Conservation (phyloP, 2,797 vertebrate species). For the Chaenodraco wilsoni region DNA sequence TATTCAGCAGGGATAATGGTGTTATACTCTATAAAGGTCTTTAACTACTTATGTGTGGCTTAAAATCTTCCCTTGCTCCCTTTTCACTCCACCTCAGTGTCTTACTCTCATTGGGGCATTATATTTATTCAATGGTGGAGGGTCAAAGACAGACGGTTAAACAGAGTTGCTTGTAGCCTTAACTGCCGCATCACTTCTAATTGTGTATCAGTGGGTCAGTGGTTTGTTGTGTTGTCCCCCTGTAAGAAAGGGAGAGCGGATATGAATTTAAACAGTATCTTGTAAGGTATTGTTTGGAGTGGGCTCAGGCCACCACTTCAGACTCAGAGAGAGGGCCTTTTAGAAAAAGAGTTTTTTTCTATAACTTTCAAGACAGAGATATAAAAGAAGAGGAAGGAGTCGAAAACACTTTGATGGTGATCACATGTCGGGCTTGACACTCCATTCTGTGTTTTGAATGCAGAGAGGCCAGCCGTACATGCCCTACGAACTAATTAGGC, state of each 20-base stretch:
- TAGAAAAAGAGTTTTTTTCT: conserved; percentile 71
- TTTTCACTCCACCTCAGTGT: conserved; percentile 80
- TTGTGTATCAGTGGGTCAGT: conserved; percentile 87
- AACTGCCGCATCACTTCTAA: conserved; percentile 88
- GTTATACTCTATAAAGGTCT: conserved; percentile 90
- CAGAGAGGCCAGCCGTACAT: conserved; percentile 62
- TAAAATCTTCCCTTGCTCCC: conserved; percentile 85
- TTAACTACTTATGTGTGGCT: conserved; percentile 91
- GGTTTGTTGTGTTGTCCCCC: conserved; percentile 85
- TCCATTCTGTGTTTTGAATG: conserved; percentile 65
- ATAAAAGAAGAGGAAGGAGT: conserved; percentile 80
- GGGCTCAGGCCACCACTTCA: conserved; percentile 84
- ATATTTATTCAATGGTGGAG: conserved; percentile 87
- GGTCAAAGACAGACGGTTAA: conserved; percentile 87
- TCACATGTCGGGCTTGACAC: conserved; percentile 76
- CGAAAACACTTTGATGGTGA: conserved; percentile 80
- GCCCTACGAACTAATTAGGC: conserved; percentile 75
- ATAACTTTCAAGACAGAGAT: conserved; percentile 75
- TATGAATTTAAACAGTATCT: conserved; percentile 90
- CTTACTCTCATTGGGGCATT: conserved; percentile 84
- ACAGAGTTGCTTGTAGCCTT: conserved; percentile 87
- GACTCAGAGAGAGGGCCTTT: conserved; percentile 77
- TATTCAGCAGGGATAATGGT: conserved; percentile 93
- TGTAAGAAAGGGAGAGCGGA: conserved; percentile 82
- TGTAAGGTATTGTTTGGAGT: conserved; percentile 84